Evolutionary conservation across 1,140 invertebrate genomes (phyloP), one percentile per base, ranked within the genome.

Genomic region (Hyposmocoma kahamanoa): DNA sequence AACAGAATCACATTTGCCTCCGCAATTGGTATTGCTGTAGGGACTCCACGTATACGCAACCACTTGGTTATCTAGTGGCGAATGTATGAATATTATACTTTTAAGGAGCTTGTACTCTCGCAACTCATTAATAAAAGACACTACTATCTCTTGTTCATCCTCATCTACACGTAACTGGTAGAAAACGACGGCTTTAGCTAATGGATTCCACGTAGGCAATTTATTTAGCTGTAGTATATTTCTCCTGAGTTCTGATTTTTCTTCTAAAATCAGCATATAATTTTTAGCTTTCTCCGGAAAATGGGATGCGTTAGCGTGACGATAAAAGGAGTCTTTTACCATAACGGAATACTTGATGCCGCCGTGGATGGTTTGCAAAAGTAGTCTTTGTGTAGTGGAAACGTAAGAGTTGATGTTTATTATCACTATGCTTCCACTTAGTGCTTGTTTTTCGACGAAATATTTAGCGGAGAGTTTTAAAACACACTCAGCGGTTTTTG

Each of bases 231-330:
- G 78, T 22, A 69, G 42, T 51, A 87, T 83, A 54, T 86, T 77
- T 47, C 72, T 71, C 22, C 53, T 59, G 17, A 86, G 59, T 53
- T 87, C 82, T 22, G 60, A 63, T 72, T 83, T 78, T 36, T 82
- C 66, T 67, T 87, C 79, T 43, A 87, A 69, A 64, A 87, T 78
- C 66, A 87, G 67, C 76, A 87, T 77, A 62, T 87, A 87, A 73
- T 87, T 87, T 62, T 87, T 86, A 22, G 86, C 86, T 67, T 86
- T 87, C 67, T 87, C 86, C n/a, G 73, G 79, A 48, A 87, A 87
- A 68, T 86, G 84, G 3, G 86, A 84, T 19, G 84, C 84, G 60
- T 87, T 87, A 13, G 74, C 79, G 49, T 87, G 86, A 21, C 54
- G 62, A 34, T 73, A 77, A 39, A 67, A 75, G 41, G 82, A 83